Percentiles rank a stretch among this genome's conserved stretches.
Conservation (phyloP, 92 coral and sea anemone species). For the Epizoanthus fatuus region DNA sequence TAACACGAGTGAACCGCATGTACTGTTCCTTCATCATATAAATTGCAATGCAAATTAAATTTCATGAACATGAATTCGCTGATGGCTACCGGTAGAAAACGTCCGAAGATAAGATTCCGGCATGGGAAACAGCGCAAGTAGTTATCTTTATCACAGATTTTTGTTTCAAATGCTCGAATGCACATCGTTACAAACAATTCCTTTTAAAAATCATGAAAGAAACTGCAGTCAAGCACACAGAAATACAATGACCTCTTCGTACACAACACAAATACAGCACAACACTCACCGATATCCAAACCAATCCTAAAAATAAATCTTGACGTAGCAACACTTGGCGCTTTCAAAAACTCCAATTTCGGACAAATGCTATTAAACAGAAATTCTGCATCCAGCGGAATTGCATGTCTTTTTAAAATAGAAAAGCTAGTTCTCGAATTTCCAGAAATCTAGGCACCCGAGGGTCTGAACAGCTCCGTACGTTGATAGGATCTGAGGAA, state of each 20-base stretch:
- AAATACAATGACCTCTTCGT: background rate
- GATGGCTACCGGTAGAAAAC: too few species aligned
- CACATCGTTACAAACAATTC: background rate
- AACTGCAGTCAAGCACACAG: background rate
- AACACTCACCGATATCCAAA: background rate
- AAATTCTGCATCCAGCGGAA: background rate
- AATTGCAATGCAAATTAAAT: too few species aligned
- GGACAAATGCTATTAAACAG: slow-evolving; percentile 3
- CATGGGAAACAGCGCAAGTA: background rate
- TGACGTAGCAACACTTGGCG: background rate
- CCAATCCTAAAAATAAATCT: background rate
- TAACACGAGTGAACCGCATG: too few species aligned
- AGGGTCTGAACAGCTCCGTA: background rate
- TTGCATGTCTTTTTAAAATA: background rate
- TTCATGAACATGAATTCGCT: too few species aligned
- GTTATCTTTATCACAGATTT: background rate
- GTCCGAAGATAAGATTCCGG: too few species aligned
- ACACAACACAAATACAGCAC: background rate
- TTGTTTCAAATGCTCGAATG: background rate
- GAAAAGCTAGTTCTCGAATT: slow-evolving; percentile 9
- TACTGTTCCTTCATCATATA: too few species aligned
- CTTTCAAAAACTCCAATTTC: background rate
- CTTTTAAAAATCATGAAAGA: background rate
- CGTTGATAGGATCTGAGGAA: slow-evolving; percentile 7
- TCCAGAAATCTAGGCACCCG: slow-evolving; percentile 6